Percentiles rank a stretch among this genome's conserved stretches.
Conservation (phyloP, 2,888 invertebrate genomes). For the Trileptium ribeirensis region DNA sequence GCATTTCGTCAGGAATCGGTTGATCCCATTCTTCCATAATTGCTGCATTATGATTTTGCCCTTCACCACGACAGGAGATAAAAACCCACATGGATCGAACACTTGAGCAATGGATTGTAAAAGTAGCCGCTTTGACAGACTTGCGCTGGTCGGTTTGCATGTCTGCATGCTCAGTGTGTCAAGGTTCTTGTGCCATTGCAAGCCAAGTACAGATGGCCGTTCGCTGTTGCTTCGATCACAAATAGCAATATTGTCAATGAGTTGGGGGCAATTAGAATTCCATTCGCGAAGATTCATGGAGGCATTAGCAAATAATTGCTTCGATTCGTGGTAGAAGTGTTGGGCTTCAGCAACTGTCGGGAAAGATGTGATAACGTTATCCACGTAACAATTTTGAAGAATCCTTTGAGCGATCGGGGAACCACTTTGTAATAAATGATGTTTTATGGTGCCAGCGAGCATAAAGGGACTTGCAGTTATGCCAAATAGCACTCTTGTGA, state of each 20-base stretch:
- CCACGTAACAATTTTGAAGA: slow-evolving; percentile 31
- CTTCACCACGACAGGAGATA: neutral
- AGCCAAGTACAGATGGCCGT: neutral
- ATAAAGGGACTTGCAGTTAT: slow-evolving; percentile 23
- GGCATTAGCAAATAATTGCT: slow-evolving; percentile 23
- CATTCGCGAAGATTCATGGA: slow-evolving; percentile 25
- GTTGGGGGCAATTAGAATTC: neutral
- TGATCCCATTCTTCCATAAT: neutral
- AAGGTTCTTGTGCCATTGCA: neutral
- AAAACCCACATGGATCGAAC: slow-evolving; percentile 2
- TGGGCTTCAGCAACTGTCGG: slow-evolving; percentile 12
- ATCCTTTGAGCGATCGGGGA: slow-evolving; percentile 16
- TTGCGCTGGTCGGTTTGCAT: too few relatives aligned
- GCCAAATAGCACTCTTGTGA: neutral
- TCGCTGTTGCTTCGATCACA: neutral
- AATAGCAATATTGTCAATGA: neutral
- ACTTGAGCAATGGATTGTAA: neutral
- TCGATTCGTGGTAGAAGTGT: slow-evolving; percentile 18
- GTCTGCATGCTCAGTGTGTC: too few relatives aligned
- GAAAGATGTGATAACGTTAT: slow-evolving; percentile 23
- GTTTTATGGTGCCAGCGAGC: slow-evolving; percentile 3
- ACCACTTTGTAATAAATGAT: neutral
- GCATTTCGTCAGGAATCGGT: neutral
- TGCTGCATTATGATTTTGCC: neutral
- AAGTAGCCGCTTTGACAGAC: too few relatives aligned